Evolutionary conservation across 1,140 invertebrate species (phyloP), one percentile per base, ranked within the genome.

Genomic region (Pogonognathellus flavescens): DNA sequence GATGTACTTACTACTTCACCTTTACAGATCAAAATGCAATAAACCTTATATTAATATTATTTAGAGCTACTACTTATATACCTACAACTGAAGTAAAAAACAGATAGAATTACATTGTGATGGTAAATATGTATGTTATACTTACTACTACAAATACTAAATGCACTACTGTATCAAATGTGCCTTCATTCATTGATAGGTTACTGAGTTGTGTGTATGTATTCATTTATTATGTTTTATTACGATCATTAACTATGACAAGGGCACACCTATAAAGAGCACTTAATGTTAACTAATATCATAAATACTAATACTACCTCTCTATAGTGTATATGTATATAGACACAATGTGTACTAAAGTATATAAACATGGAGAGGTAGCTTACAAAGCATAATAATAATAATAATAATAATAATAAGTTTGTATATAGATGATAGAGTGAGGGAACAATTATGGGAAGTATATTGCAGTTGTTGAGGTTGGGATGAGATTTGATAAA

Each of bases 251-350:
- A 57, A 57, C 53, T 13, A 57, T 57, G 53, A 57, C 53, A 57
- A 57, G 53, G 53, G 53, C 53, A 57, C 53, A 57, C 53, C 53
- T 57, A 57, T 57, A 57, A 57, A 57, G 53, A 57, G 53, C n/a
- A 57, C 53, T 57, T 57, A n/a, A 41, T 41, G 31, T 41, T 41
- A 41, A 41, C 31, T 41, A 41, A 41, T 41, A 6, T 41, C 31
- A 41, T 41, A 41, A 41, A 41, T 41, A 41, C 31, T 41, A 41
- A 41, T 41, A 41, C 2, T 41, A 41, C 6, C 31, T 41, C 31
- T 41, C 1, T 53, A 53, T n/a, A n/a, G n/a, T n/a, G n/a, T n/a
- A 57, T 9, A 57, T 57, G 31, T 57, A 57, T 9, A n/a, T 10
- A 57, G n/a, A 14, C 11, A n/a, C 53, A 57, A n/a, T n/a, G 53